These are phyloP conservation scores for Melanophora roralis DNA, from an alignment of 2,888 invertebrate genomes.

Conservation along the genomic window DNA sequence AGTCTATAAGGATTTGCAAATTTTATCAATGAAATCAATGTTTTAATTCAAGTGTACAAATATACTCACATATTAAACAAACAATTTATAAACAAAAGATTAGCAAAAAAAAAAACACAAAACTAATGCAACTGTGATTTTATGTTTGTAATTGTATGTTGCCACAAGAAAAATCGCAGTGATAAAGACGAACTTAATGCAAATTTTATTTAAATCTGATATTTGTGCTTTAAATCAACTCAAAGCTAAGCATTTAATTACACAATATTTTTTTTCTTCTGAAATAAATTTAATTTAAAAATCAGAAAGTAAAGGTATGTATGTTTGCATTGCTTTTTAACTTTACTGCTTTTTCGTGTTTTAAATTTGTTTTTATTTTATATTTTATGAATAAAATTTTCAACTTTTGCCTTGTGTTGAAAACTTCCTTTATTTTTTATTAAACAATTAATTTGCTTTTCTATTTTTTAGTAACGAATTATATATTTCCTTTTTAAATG, in stretches of 20 bases:
- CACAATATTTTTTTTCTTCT: conserved; percentile 8
- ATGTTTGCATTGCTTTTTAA: too few species aligned
- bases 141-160: conserved; percentile 11
- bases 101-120: neutral
- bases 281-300: neutral
- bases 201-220: conserved; percentile 41
- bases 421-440: conserved; percentile 48
- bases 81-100: neutral
- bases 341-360: too few species aligned
- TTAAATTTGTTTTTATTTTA: conserved; percentile 12
- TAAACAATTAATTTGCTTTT: conserved; percentile 6
- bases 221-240: conserved; percentile 21
- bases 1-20: conserved; percentile 47
- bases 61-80: too few species aligned
- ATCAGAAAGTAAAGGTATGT: conserved; percentile 47
- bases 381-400: conserved; percentile 9
- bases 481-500: conserved; percentile 35
- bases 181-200: conserved; percentile 40
- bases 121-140: conserved; percentile 12
- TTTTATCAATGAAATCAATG: conserved; percentile 58
- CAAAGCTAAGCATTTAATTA: conserved; percentile 45
- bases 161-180: neutral
- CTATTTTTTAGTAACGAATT: neutral
- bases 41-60: conserved; percentile 43
- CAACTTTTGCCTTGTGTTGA: conserved; percentile 54